Conservation (phyloP, 2,797 vertebrate species). For the Enteromius anoplus region DNA sequence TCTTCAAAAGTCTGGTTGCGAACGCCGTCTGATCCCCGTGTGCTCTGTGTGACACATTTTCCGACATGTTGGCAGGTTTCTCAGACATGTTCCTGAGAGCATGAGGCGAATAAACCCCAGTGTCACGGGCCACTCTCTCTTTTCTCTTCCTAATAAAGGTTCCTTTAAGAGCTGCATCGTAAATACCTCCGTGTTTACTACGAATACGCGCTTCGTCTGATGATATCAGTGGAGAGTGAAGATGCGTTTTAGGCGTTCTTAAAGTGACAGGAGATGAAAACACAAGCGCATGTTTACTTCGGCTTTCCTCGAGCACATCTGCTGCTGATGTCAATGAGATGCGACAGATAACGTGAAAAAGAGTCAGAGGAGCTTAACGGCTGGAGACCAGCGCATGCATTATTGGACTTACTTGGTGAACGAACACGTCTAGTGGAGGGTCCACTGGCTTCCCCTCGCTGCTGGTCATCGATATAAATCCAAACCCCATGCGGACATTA, state of each 20-base stretch:
- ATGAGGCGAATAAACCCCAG: conserved; percentile 26
- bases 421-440: conserved; percentile 94
- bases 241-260: conserved; percentile 28
- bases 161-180: background rate
- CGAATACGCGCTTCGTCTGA: background rate
- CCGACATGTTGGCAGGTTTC: conserved; percentile 60
- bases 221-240: conserved; percentile 19
- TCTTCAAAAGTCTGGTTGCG: background rate
- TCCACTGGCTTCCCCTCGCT: conserved; percentile 92
- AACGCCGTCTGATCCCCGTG: background rate
- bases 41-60: conserved; percentile 36
- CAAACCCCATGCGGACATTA: conserved; percentile 99
- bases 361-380: background rate
- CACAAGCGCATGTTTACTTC: conserved; percentile 25
- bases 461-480: conserved; percentile 97
- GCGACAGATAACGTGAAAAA: conserved; percentile 37
- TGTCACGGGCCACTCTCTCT: background rate
- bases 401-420: conserved; percentile 94
- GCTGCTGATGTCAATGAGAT: conserved; percentile 42
- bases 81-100: conserved; percentile 57
- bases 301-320: conserved; percentile 30
- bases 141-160: background rate
- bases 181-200: conserved; percentile 12
- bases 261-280: conserved; percentile 43
- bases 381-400: background rate